Base-by-base conservation (phyloP, 2,797 vertebrate species). In the Apogon hyalosoma region DNA sequence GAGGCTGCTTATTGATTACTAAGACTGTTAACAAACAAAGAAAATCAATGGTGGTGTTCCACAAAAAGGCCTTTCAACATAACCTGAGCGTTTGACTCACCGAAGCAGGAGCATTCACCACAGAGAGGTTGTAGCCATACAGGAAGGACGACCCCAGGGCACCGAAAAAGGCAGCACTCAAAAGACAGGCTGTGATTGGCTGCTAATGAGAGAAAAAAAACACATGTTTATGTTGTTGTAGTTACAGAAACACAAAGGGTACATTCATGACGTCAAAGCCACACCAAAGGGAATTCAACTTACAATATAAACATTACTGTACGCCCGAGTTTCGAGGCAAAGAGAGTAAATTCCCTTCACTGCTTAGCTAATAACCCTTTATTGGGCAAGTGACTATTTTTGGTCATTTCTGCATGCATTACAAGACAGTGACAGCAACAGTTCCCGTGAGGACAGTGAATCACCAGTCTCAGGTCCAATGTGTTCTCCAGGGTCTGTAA, bases 61-160 rank as follows among this genome's bases (percentile, higher is more conserved):
- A 6, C n/a, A 59, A 60, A 4, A 38, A 15, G 2, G 15, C 38
- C 38, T 38, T 18, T 21, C n/a, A 36, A 6, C 8, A 7, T 8
- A 10, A 41, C 10, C 42, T 9, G 24, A 74, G 11, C 50, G 39
- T 50, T 21, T 15, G 42, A 95, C 97, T 97, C 89, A 98, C 98
- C 92, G 0, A 56, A 1, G 95, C 58, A 0, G 97, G 98, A 39
- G 96, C 96, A 0, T 99, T 99, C 83, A 99, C 96, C 71, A 98
- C 96, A 0, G 97, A 99, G 6, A 99, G 94, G 85, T 96, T 99
- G 90, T 98, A 99, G 10, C 97, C 97, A 0, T 98, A 99, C 14
- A 99, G 94, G 79, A 96, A 99, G 16, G 98, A 98, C 0, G 97
- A 99, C 0, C 98, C 96, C 11, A 99, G 90, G 54, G 96, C 95